Percentiles rank a stretch among this genome's conserved stretches.
Conservation (phyloP, 2,797 vertebrate species). For the Nyctalus aviator region DNA sequence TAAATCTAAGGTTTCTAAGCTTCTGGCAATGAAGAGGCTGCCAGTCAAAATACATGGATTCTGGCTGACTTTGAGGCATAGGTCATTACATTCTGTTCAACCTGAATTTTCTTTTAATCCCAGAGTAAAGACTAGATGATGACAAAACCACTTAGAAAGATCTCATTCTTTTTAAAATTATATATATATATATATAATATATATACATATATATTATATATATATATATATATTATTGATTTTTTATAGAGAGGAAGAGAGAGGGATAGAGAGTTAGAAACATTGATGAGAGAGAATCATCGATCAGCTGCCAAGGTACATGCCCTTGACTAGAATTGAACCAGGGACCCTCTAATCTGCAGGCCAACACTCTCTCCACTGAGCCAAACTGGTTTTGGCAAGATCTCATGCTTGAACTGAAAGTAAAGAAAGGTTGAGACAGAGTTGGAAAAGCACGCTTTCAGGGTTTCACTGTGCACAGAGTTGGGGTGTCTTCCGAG, state of each 20-base stretch:
- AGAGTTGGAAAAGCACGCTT: not conserved
- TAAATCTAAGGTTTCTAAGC: not conserved
- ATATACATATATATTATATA: no score
- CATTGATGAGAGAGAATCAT: no score
- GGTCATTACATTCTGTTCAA: not conserved
- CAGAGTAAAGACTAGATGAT: not conserved
- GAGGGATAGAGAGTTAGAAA: no score
- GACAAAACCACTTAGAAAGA: not conserved
- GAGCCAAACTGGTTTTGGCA: not conserved
- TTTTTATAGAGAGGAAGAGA: no score
- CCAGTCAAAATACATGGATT: not conserved
- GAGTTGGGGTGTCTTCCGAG: not conserved
- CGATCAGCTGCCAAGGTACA: no score
- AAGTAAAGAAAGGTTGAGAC: not conserved
- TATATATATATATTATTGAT: no score
- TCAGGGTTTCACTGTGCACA: not conserved
- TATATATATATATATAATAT: no score
- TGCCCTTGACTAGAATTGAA: no score
- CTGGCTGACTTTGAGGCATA: not conserved
- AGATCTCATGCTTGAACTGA: conserved; percentile 5
- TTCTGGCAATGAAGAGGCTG: not conserved
- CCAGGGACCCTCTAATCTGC: no score
- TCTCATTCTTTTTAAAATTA: not conserved
- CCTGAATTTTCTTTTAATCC: not conserved
- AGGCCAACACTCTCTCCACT: no score